Evolutionary conservation across 2,113 vertebrate genomes (phyloP), one percentile per base, ranked within the genome.

Genomic region (Nipponia nippon): DNA sequence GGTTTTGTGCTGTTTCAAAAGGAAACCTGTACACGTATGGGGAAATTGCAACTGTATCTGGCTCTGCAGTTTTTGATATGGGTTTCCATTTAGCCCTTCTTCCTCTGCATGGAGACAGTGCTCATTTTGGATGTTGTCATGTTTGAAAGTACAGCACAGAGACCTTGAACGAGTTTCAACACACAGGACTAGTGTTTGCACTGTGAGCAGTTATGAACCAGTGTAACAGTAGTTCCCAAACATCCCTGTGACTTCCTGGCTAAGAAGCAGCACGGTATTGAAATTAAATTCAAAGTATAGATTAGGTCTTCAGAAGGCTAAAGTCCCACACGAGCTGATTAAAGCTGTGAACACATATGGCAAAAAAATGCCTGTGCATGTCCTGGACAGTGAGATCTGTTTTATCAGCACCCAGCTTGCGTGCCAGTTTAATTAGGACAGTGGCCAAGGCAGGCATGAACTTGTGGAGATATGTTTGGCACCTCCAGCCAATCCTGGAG

Each of bases 401-500:
- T 85, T 62, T 70, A 66, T 90, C 85, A 79, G 85, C 75, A 86
- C 85, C 71, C 5, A 1, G 58, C 52, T 73, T 58, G 62, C 1
- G 0, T 95, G 92, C 85, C 90, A 81, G 67, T 96, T 92, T 92
- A 91, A 93, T 96, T 90, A 96, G 95, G 93, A 73, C 80, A 55
- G 53, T 36, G 79, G 92, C 97, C 93, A 94, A 95, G 91, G 95
- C 85, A 91, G 63, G 83, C 38, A 58, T 38, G 63, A 85, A 50
- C 92, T 93, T 53, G 80, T 71, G 86, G 69, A 87, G 80, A 67
- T 81, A 27, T 1, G 6, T 90, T 88, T 86, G 4, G 59, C 90
- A 87, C 71, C 62, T 80, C 36, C 80, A 95, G 71, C 79, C 75
- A 80, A 46, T 79, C 78, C 93, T 87, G 66, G 42, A 56, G 92